Percentiles rank a stretch among this genome's conserved stretches.
Evolutionary conservation across 2,888 invertebrate species (phyloP).

Genomic region (Ischnura elegans): DNA sequence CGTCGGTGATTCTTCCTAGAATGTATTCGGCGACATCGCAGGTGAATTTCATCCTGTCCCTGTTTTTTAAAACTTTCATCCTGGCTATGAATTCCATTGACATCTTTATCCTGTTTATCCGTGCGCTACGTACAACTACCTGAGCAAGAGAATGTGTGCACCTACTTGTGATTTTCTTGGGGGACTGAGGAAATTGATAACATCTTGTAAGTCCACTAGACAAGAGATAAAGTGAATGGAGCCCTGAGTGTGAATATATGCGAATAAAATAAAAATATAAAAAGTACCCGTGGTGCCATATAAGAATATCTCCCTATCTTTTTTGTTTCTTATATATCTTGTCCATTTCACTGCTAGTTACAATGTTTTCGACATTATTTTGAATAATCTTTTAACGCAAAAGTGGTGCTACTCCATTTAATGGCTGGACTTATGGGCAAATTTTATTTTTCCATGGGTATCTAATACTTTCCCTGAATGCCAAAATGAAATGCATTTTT

Average conservation of each 20-base stretch:
- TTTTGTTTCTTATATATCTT: background rate
- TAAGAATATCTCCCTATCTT: background rate
- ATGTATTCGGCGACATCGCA: background rate
- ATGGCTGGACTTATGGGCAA: too few species aligned
- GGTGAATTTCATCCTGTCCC: background rate
- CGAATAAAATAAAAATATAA: too few species aligned
- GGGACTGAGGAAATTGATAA: conserved; percentile 45
- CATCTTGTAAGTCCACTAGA: background rate
- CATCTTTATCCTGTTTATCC: background rate
- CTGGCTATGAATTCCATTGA: background rate
- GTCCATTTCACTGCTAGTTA: too few species aligned
- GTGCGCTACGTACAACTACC: background rate
- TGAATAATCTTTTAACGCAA: too few species aligned
- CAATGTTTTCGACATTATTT: too few species aligned
- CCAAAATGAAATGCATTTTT: too few species aligned
- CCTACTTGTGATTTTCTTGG: background rate
- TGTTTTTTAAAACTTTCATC: background rate
- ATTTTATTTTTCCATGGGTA: too few species aligned
- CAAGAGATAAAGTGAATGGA: background rate
- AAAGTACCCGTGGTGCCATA: conserved; percentile 3
- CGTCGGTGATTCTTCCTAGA: background rate
- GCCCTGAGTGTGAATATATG: background rate
- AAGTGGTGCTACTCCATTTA: too few species aligned
- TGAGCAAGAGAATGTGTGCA: conserved; percentile 4
- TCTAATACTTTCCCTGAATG: too few species aligned